Evolutionary conservation across 2,888 invertebrate genomes (phyloP).

Genomic region (Hyles lineata): DNA sequence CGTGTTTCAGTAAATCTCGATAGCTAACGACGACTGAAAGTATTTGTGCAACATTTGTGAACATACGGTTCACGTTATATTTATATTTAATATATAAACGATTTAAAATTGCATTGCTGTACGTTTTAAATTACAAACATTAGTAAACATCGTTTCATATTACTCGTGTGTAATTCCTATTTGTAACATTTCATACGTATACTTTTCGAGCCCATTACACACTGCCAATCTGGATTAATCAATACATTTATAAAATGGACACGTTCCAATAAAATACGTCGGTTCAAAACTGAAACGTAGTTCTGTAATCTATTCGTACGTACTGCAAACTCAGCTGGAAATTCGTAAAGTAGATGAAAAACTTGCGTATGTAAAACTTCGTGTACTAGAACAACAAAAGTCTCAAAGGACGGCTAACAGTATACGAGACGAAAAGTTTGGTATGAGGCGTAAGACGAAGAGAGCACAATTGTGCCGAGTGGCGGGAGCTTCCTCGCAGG

Average conservation of each 20-base stretch:
- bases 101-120: too few species aligned
- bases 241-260: background rate
- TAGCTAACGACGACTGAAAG: background rate
- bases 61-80: too few species aligned
- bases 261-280: background rate
- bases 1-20: background rate
- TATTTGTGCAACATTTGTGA: background rate
- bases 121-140: too few species aligned
- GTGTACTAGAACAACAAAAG: constrained; percentile 59
- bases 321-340: background rate
- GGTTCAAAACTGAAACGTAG: background rate
- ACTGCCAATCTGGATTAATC: too few species aligned
- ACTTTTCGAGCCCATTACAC: too few species aligned
- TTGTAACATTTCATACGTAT: too few species aligned
- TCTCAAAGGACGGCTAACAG: constrained; percentile 61
- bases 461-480: constrained; percentile 45
- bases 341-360: constrained; percentile 12
- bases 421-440: constrained; percentile 68
- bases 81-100: too few species aligned
- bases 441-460: constrained; percentile 48
- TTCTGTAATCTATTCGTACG: background rate
- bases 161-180: too few species aligned
- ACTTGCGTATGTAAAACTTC: constrained; percentile 39
- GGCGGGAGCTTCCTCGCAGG: constrained; percentile 49
- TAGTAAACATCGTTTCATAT: too few species aligned